Base-by-base conservation (phyloP, 1,140 invertebrate genomes). In the Drosophila varians region DNA sequence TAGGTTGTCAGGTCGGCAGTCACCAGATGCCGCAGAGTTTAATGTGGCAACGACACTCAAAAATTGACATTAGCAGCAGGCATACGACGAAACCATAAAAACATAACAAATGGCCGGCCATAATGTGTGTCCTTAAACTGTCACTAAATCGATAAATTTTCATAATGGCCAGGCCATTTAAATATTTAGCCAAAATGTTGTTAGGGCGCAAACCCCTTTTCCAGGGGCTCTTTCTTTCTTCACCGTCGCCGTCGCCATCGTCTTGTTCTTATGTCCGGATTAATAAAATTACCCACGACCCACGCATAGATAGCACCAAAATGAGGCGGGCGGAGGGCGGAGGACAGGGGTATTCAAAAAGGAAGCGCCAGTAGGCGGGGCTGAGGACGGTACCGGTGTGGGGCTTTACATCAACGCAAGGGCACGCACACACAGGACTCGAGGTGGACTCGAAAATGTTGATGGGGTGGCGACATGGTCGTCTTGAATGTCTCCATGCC, bases 61-160 rank as follows among this genome's bases (percentile, higher is more conserved):
- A 75, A 84, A 76, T 86, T 86, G 80, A 87, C 80, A 86, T 86
- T 86, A 86, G 83, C 77, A 82, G 82, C 80, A 86, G 80, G 78
- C 78, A 82, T 73, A 74, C 76, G 62, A 70, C 69, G 69, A 72
- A 62, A 75, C 80, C 80, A 86, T 86, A 86, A 86, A 86, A 86
- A 86, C 80, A 86, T 86, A 86, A 86, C 80, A 87, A 86, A 86
- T 86, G 80, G 80, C 73, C 82, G 73, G 34, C 73, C 82, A 70
- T 86, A 86, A 86, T 86, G 80, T 86, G 82, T 87, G 80, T 86
- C 80, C 80, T 86, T 86, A 86, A 86, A 86, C 80, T 86, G 80
- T 86, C 80, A 86, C 82, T 86, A 86, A 86, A 86, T 86, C 80
- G 80, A 86, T 86, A 86, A 86, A 86, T 86, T 86, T 87, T 87